Base-by-base conservation (phyloP, 2,113 vertebrate genomes). In the Regulus satrapa region DNA sequence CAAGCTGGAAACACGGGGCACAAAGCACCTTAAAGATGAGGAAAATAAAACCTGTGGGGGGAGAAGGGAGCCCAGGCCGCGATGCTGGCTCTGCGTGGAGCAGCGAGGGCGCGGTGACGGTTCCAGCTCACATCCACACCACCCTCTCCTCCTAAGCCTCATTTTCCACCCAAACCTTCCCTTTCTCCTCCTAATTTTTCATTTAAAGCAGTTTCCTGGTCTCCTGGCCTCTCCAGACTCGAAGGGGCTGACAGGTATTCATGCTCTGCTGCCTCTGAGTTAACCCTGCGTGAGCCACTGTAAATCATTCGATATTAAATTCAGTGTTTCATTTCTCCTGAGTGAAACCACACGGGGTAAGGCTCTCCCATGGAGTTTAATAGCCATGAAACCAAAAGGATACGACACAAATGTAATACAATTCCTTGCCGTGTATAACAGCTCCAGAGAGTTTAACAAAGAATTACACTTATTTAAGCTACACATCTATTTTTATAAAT, bases 221-320 rank as follows among this genome's bases (percentile, higher is more conserved):
- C 81, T 83, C 80, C 55, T 19, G 21, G 93, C 74, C 83, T 34
- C 87, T 59, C 74, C 85, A 73, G 74, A 5, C 82, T 76, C 5
- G 2, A 12, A 40, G 80, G 49, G 51, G 58, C 85, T 92, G 95
- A 93, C 94, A 95, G 92, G 92, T 97, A 88, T 83, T 92, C 94
- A 83, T 52, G 94, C 89, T 86, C 90, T 84, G 91, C 92, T 85
- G 93, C 94, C 94, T 92, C 29, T 3, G 72, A 84, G 94, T 96
- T 97, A 96, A 97, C 96, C 91, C 95, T 88, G 71, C 61, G 5
- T 36, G 79, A 94, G 95, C 85, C 87, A 52, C 85, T 45, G 91
- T 84, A 94, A 93, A 94, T 96, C 96, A 94, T 66, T 28, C 16
- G 38, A 54, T 85, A 76, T 85, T 88, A 89, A 94, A 96, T 84